Conservation (phyloP, 2,888 invertebrate genomes). For the Allolobophora icterica region DNA sequence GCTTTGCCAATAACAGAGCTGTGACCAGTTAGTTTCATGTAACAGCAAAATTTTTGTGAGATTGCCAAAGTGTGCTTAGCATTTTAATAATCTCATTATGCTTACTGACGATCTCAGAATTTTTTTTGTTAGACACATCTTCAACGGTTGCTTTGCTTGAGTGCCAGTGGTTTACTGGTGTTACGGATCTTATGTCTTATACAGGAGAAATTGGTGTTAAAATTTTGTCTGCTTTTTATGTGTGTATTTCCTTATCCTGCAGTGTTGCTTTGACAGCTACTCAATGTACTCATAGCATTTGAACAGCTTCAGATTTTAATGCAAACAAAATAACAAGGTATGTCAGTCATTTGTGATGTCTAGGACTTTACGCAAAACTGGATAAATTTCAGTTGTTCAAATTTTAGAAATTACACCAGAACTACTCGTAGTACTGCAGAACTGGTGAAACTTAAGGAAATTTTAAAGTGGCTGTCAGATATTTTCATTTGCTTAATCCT, state of each 20-base stretch:
- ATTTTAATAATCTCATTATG: conserved; percentile 12
- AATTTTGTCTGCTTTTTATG: background rate
- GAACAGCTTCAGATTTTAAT: background rate
- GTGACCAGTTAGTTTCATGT: background rate
- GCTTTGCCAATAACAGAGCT: background rate
- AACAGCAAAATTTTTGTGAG: background rate
- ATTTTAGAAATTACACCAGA: background rate
- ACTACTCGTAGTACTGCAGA: background rate
- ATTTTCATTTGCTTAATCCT: background rate
- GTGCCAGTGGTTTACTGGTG: conserved; percentile 2
- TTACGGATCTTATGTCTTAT: background rate
- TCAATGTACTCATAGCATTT: no score
- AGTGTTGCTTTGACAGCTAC: background rate
- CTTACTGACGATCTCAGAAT: conserved; percentile 17
- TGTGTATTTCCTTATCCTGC: conserved; percentile 17
- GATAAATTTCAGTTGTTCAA: background rate
- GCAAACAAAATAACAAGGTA: background rate
- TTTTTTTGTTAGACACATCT: background rate
- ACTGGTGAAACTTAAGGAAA: background rate
- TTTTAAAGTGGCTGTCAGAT: background rate
- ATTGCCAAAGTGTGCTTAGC: background rate
- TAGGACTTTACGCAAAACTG: background rate
- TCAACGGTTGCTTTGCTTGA: background rate
- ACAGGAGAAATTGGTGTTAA: background rate
- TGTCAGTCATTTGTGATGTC: background rate